Conservation (phyloP, 1,140 invertebrate species). For the Orchesella cincta region DNA sequence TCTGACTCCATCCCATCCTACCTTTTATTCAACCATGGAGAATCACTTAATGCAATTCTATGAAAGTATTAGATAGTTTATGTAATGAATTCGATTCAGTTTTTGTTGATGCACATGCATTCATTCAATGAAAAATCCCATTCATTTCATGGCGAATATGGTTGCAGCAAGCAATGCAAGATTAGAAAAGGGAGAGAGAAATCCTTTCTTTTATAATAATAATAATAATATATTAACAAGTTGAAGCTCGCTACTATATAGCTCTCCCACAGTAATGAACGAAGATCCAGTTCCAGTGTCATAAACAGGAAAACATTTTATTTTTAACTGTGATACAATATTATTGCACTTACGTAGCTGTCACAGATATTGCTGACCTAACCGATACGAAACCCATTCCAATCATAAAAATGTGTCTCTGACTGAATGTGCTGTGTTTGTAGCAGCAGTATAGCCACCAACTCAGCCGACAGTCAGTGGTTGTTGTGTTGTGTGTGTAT, state of each 20-base stretch:
- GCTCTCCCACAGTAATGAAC: neutral
- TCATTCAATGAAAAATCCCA: neutral
- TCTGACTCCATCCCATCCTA: neutral
- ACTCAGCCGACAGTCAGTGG: no score
- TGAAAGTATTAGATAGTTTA: neutral
- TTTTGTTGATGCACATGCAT: constrained; percentile 1
- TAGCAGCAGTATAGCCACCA: no score
- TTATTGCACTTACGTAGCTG: no score
- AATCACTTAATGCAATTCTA: constrained; percentile 20
- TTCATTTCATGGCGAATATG: constrained; percentile 7
- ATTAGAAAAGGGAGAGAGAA: neutral
- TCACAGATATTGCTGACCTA: neutral
- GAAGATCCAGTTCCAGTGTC: neutral
- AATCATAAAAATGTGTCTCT: no score
- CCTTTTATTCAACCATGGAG: neutral
- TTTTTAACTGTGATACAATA: no score
- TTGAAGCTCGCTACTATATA: no score
- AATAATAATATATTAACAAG: no score
- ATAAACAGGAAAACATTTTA: neutral
- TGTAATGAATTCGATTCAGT: constrained; percentile 29
- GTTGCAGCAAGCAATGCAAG: neutral
- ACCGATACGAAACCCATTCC: neutral
- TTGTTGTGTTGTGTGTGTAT: no score
- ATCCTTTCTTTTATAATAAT: no score
- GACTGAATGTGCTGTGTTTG: no score